Base-by-base conservation (phyloP, 2,888 invertebrate species). In the Brachycybe producta region DNA sequence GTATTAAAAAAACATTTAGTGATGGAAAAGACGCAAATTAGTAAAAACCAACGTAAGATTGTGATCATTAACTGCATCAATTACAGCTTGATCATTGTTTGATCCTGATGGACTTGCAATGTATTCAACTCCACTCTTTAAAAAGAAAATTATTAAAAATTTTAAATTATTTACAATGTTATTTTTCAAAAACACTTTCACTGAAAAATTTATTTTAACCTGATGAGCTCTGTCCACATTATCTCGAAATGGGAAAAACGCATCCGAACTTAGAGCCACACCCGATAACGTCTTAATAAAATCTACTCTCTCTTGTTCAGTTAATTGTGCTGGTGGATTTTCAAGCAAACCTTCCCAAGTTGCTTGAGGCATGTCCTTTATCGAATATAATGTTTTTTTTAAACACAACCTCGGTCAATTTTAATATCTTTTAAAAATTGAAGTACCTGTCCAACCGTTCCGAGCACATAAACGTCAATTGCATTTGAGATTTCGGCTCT, bases 191-290 rank as follows among this genome's bases (percentile, higher is more conserved):
- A 34, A 45, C 8, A 38, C 11, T 7, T 7, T 15, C 5, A n/a
- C 3, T 43, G 24, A 5, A 3, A 28, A 15, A 17, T 43, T 5
- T 15, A 50, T 34, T 19, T 27, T 39, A 64, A 92, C 92, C 79
- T 86, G 77, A 57, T 76, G 74, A 41, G 94, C 92, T 56, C 94
- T 75, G 65, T 97, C 95, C 50, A 98, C 82, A 63, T 94, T 97
- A 65, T 98, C 97, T 57, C 94, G 75, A 76, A 97, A 97, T 26
- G 97, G 97, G 73, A 98, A 95, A 75, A 97, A 98, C 0, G 95
- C 97, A 69, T 98, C 97, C 0, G 95, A 95, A 15, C 86, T 86
- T 21, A 97, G 73, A 3, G 86, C 83, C n/a, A 54, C 52, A n/a
- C 26, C 41, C 11, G 44, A 32, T 35, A 52, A 21, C n/a, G 24